Evolutionary conservation across 1,140 invertebrate genomes (phyloP).

Genomic region (Harpegnathos saltator): DNA sequence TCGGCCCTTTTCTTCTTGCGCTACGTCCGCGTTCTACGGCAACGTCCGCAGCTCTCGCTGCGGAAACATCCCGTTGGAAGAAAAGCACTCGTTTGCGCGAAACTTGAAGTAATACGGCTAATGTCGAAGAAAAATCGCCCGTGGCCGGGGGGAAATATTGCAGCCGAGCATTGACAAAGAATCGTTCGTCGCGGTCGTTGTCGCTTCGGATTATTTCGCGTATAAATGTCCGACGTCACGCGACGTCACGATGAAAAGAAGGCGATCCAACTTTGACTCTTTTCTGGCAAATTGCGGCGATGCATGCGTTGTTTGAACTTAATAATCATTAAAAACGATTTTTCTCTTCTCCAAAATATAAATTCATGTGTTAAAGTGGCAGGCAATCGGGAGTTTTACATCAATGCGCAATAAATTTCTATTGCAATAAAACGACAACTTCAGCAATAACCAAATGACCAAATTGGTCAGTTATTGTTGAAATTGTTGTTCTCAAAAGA

Average conservation of each 20-base stretch:
- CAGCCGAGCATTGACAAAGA: constrained; percentile 8
- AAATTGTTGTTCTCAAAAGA: no score
- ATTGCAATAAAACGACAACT: no score
- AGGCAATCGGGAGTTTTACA: no score
- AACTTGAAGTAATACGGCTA: constrained; percentile 20
- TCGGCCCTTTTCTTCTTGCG: constrained; percentile 20
- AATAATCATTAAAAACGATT: no score
- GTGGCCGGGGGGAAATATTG: constrained; percentile 3
- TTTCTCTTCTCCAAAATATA: no score
- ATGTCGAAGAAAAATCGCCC: constrained; percentile 32
- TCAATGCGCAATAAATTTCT: no score
- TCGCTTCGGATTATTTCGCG: not conserved
- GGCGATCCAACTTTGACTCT: not conserved
- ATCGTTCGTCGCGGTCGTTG: not conserved
- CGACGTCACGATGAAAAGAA: no score
- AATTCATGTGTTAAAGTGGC: no score
- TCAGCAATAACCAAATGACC: no score
- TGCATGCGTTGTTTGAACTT: no score
- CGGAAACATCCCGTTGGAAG: constrained; percentile 25
- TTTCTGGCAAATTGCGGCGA: not conserved
- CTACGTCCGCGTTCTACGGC: constrained; percentile 9
- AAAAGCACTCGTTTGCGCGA: constrained; percentile 48
- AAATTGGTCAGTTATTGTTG: no score
- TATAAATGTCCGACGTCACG: not conserved
- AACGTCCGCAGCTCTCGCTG: not conserved